Evolutionary conservation across 2,113 vertebrate genomes (phyloP).

Genomic region (Nerophis ophidion): DNA sequence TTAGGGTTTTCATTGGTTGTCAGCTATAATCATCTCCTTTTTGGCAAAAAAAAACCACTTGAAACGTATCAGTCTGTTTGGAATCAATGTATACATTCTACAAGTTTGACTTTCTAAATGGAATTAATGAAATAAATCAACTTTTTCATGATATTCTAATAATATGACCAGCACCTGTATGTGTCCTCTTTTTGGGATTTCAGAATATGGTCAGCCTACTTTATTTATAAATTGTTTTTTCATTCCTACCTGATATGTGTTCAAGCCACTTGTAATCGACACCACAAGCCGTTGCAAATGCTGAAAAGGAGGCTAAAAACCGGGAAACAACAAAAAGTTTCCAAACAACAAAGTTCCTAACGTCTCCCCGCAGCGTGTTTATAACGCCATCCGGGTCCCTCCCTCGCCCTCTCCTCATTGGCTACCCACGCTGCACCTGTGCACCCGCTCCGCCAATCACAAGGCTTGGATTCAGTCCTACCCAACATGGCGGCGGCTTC

Average conservation of each 20-base stretch:
- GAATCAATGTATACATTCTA: too few relatives aligned
- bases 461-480: constrained; percentile 12
- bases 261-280: neutral
- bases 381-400: constrained; percentile 13
- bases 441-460: constrained; percentile 69
- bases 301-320: neutral
- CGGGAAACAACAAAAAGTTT: too few relatives aligned
- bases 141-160: too few relatives aligned
- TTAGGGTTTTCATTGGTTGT: too few relatives aligned
- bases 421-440: constrained; percentile 52
- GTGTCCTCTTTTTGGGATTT: too few relatives aligned
- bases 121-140: too few relatives aligned
- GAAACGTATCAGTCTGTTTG: too few relatives aligned
- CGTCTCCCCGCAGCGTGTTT: neutral
- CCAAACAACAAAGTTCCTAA: neutral
- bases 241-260: neutral
- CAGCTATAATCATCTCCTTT: too few relatives aligned
- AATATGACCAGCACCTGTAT: too few relatives aligned
- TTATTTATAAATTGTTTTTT: neutral
- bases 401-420: constrained; percentile 58
- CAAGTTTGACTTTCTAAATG: too few relatives aligned
- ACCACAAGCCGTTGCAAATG: neutral
- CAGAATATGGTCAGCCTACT: too few relatives aligned
- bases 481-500: constrained; percentile 88
- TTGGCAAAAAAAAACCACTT: too few relatives aligned